Base-by-base conservation (phyloP, 2,888 invertebrate genomes). In the Drosophila acutilabella region DNA sequence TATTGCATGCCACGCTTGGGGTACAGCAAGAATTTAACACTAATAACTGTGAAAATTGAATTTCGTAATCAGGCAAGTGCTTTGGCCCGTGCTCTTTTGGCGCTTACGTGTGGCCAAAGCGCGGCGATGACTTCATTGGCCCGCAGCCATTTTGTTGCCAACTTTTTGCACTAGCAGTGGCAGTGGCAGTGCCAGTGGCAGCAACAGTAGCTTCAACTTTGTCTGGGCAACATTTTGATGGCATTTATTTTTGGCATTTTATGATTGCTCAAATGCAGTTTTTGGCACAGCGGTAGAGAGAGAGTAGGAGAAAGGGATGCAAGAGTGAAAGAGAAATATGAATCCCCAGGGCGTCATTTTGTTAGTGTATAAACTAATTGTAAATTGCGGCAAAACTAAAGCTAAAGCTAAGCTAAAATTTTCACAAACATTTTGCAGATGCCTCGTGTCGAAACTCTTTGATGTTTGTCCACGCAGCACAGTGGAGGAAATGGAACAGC, bases 381-480 rank as follows among this genome's bases (percentile, higher is more conserved):
- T 61, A 52, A 54, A 47, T 50, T 52, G 59, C 26, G 58, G 36
- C 16, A 59, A 73, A 73, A 65, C 33, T 48, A 40, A 13, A 33
- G 11, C 11, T 36, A 36, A 2, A 33, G 7, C 10, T 47, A 26
- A 38, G 6, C 44, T 45, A 45, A 45, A 14, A 33, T 23, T 45
- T 45, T 26, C 1, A 0, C 36, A 11, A 38, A 57, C 38, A 45
- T 38, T 61, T 75, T 81, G 51, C 74, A 95, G 97, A 91, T 96
- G 95, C 93, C 94, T 98, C 89, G 98, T 98, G 73, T 98, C 98
- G 62, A 98, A 98, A 92, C 94, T 98, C 79, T 98, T 98, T 93
- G 98, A 98, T 93, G 98, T 98, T 38, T 98, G 97, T 90, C 97
- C 97, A 72, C 96, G 96, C 90, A 98, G 98, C 73, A 98, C 98